Base-by-base conservation (phyloP, 2,797 vertebrate species). In the Margarornis squamiger region DNA sequence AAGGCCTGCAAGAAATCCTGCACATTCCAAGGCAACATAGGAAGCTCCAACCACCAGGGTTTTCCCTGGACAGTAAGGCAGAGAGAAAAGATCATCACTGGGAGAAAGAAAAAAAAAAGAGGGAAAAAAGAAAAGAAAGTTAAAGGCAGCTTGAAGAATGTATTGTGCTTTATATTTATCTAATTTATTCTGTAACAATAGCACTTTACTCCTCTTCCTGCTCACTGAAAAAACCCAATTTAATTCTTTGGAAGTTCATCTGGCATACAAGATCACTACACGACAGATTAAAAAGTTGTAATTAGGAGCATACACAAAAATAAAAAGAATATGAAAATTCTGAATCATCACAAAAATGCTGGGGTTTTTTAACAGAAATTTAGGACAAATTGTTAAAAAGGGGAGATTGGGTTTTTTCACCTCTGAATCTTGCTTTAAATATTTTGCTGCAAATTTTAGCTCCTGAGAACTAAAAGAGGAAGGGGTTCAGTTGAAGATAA, bases 1-100 rank as follows among this genome's bases (percentile, higher is more conserved):
- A 46, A 99, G 97, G 20, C 98, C 98, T 10, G 95, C 96, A 90
- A 99, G 98, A 97, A 99, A 98, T 27, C 98, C 98, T 21, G 98
- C 98, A 58, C 97, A 98, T 93, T 99, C 98, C 93, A 99, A 92
- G 43, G 98, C 98, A 18, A 98, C 98, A 5, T 98, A 98, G 29
- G 98, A 98, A 36, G 98, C 98, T 18, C 98, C 98, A 15, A 99
- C 96, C 46, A 99, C 98, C 78, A 99, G 97, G 27, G 98, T 99
- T 90, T 98, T 98, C 14, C 98, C 97, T 12, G 98, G 98, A 52
- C 98, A 98, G 85, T 98, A 98, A 83, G 98, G 95, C 85, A 98
- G 95, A 48, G 98, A 98, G 96, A 99, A 98, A 55, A 99, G 97
- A 52, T 98, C 98, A 88, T 99, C 98, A 66, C 98, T 99, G 92